Evolutionary conservation across 2,888 invertebrate species (phyloP).

Genomic region (Anoncus sp.): DNA sequence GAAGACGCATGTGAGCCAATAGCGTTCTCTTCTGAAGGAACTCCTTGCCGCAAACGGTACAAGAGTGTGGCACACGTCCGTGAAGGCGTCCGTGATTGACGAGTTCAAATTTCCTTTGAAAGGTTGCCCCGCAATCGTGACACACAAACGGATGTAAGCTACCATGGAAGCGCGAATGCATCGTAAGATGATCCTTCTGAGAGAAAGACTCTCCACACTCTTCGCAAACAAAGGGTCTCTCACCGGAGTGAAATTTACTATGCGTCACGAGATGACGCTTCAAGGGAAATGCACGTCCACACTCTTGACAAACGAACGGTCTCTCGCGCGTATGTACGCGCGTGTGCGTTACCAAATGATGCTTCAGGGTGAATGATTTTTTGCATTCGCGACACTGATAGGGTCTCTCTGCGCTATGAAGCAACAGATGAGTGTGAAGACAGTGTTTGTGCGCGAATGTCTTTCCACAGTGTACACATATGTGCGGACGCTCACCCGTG

Average conservation of each 20-base stretch:
- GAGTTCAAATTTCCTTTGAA: slow-evolving; percentile 93
- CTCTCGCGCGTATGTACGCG: slow-evolving; percentile 92
- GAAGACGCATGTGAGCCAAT: slow-evolving; percentile 91
- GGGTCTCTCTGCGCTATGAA: slow-evolving; percentile 92
- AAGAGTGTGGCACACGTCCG: slow-evolving; percentile 92
- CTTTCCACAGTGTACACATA: slow-evolving; percentile 92
- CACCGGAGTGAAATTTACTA: slow-evolving; percentile 94
- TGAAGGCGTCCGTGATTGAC: slow-evolving; percentile 93
- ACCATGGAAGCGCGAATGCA: slow-evolving; percentile 97
- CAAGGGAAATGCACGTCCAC: slow-evolving; percentile 92
- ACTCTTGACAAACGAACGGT: slow-evolving; percentile 93
- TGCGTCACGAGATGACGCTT: slow-evolving; percentile 93
- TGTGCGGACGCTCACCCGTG: slow-evolving; percentile 91
- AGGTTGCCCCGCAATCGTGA: slow-evolving; percentile 94
- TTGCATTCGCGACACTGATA: slow-evolving; percentile 94
- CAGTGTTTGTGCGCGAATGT: slow-evolving; percentile 93
- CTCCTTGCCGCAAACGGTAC: slow-evolving; percentile 93
- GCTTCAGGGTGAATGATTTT: slow-evolving; percentile 93
- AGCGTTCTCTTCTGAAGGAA: slow-evolving; percentile 93
- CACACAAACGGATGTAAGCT: slow-evolving; percentile 98
- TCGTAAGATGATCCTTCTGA: slow-evolving; percentile 94
- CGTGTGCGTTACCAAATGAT: slow-evolving; percentile 92
- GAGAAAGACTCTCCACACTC: slow-evolving; percentile 97
- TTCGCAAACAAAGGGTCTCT: slow-evolving; percentile 93
- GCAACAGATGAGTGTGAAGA: slow-evolving; percentile 91